phyloP scores from a whole-genome alignment of 2,888 invertebrate genomes.

The Eubasilissa splendida region DNA sequence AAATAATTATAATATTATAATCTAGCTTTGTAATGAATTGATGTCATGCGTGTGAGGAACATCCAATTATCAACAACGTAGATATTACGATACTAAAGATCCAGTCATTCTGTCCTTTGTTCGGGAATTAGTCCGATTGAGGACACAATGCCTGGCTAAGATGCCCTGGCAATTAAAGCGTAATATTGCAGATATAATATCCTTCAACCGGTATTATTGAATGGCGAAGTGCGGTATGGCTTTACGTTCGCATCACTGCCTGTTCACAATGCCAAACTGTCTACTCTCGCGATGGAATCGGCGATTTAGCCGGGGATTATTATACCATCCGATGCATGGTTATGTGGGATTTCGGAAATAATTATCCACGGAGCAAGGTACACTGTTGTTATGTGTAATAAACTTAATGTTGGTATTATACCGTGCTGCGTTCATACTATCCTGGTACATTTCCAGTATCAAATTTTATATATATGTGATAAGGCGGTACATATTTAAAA shows the following conservation, averaged over 20 bases:
- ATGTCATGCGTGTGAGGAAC: too few relatives aligned
- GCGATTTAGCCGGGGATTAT: conserved; percentile 27
- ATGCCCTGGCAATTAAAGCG: conserved; percentile 38
- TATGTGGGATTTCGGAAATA: conserved; percentile 35
- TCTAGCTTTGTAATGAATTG: too few relatives aligned
- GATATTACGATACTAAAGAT: conserved; percentile 23
- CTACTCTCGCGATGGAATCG: conserved; percentile 10
- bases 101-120: conserved; percentile 40
- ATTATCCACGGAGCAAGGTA: conserved; percentile 21
- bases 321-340: conserved; percentile 9
- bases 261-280: conserved; percentile 29
- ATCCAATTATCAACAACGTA: not conserved
- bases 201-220: conserved; percentile 16
- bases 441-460: not conserved
- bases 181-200: conserved; percentile 30
- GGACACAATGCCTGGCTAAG: conserved; percentile 45
- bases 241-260: conserved; percentile 30
- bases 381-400: not conserved
- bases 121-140: conserved; percentile 23
- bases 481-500: too few relatives aligned
- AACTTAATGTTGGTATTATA: not conserved
- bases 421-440: not conserved
- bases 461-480: too few relatives aligned
- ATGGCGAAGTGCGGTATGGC: conserved; percentile 25
- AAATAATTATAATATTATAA: too few relatives aligned